Percentiles rank a stretch among this genome's conserved stretches.
Evolutionary conservation across 2,888 invertebrate species (phyloP).

Genomic region (Drosophila buzzatii): DNA sequence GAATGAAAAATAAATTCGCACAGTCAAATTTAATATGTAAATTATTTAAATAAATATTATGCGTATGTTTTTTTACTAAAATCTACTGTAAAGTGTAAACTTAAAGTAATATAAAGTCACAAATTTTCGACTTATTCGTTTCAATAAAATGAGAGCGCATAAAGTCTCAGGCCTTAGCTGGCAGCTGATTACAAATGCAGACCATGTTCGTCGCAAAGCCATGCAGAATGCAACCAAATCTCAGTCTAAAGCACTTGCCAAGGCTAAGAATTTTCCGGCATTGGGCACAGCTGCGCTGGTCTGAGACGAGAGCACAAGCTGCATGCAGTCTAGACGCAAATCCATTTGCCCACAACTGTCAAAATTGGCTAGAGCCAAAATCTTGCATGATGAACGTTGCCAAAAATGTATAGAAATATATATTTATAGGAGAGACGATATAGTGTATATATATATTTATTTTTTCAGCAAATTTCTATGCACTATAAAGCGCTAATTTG

Average conservation of each 20-base stretch:
- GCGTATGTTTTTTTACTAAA: background rate
- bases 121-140: constrained; percentile 13
- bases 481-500: constrained; percentile 44
- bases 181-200: constrained; percentile 69
- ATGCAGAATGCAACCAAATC: constrained; percentile 60
- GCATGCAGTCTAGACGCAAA: constrained; percentile 62
- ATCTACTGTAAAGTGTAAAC: background rate
- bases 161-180: background rate
- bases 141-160: background rate
- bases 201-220: constrained; percentile 60
- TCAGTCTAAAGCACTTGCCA: constrained; percentile 41
- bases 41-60: background rate
- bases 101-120: background rate
- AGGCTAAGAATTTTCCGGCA: constrained; percentile 16
- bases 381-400: constrained; percentile 51
- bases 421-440: background rate
- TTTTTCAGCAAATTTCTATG: constrained; percentile 16
- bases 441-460: background rate
- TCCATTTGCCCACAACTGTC: constrained; percentile 49
- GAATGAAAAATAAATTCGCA: background rate
- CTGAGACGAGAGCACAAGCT: constrained; percentile 7
- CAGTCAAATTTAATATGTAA: background rate
- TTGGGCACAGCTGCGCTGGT: constrained; percentile 23
- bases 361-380: constrained; percentile 28
- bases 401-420: constrained; percentile 22